Base-by-base conservation (phyloP, 2,797 vertebrate genomes). In the Cuculus canorus region DNA sequence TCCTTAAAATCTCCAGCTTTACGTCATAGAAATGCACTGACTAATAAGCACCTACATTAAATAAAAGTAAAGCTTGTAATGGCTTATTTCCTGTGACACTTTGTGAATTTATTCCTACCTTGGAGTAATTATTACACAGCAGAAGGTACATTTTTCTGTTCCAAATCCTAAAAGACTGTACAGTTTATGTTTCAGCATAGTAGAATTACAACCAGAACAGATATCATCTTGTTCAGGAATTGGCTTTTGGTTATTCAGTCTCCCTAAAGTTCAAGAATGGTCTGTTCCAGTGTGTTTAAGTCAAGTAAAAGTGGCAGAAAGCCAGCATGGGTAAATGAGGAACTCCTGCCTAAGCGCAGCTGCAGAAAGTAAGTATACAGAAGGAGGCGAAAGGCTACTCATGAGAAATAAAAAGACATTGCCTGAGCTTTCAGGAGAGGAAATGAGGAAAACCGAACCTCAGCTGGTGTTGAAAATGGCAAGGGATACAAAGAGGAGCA, bases 191-290 rank as follows among this genome's bases (percentile, higher is more conserved):
- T 84, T 91, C 61, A 64, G 45, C 66, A 11, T 45, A 78, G 72
- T 45, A 68, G n/a, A 92, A 66, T 86, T 90, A 70, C 52, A 83
- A 9, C 82, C 72, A 72, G 53, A 90, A 75, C 35, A 53, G 43
- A 64, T 86, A 90, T 92, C 73, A 83, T 66, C 71, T 87, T 82
- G 48, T 75, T 93, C 37, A 48, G 75, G 91, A 79, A 57, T 45
- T 84, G 47, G 54, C 61, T 16, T 57, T 60, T 84, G 73, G 13
- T 81, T 77, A 35, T 18, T 77, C 50, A 57, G 30, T 64, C 57
- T 82, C 60, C 23, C 91, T 7, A 13, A 72, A 69, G 32, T 50
- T 70, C 41, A 76, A 50, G 82, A 87, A 33, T 32, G 16, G 13
- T 76, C 18, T 76, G 0, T n/a, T 65, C 11, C 56, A 19, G n/a